phyloP scores from a whole-genome alignment of 2,797 vertebrate species.

The Vultur gryphus region DNA sequence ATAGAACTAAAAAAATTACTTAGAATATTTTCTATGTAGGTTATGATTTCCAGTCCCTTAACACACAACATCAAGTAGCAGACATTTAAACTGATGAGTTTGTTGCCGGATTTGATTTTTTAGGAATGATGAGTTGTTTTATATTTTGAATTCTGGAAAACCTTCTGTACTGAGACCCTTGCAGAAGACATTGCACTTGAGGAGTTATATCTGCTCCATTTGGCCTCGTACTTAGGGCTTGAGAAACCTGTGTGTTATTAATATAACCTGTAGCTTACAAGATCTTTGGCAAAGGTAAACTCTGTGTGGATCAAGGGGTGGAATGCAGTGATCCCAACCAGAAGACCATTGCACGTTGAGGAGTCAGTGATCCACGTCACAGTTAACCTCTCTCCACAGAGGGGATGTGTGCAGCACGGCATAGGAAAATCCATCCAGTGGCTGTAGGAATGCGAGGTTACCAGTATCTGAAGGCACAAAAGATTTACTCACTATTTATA shows the following conservation, averaged over 20 bases:
- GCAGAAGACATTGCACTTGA: neutral
- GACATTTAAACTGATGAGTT: neutral
- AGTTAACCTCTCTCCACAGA: accelerated
- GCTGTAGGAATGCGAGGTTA: neutral
- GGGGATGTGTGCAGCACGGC: neutral
- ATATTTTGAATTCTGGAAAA: neutral
- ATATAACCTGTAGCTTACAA: neutral
- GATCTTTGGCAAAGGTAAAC: neutral
- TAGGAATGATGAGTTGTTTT: neutral
- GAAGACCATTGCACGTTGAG: neutral
- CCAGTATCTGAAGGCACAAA: neutral
- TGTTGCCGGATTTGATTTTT: neutral
- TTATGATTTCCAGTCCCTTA: neutral
- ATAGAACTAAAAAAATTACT: neutral
- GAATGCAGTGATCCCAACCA: neutral
- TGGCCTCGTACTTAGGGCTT: accelerated
- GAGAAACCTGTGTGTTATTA: neutral
- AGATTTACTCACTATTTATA: neutral
- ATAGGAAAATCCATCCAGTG: neutral
- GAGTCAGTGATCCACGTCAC: neutral
- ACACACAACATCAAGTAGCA: neutral
- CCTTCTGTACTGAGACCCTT: neutral
- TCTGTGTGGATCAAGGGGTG: neutral
- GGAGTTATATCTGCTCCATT: neutral
- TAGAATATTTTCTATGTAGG: neutral